Evolutionary conservation across 2,888 invertebrate species (phyloP), one percentile per base, ranked within the genome.

Genomic region (Plagodis pulveraria): DNA sequence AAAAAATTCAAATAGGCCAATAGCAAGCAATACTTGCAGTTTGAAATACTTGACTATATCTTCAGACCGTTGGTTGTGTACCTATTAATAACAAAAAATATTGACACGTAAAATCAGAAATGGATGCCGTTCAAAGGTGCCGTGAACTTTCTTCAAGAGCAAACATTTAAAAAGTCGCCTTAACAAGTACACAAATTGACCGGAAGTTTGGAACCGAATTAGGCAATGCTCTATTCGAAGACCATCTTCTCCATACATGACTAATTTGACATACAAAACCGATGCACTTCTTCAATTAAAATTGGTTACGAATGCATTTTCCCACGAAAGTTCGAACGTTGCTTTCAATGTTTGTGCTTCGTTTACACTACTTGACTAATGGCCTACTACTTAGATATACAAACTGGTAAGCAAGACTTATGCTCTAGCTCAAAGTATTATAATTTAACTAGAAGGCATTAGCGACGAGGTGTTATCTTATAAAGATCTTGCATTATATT

Each of bases 221-320:
- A 56, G 45, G 52, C 42, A 36, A 35, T 45, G 12, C 40, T 52
- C 38, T 46, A 56, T 56, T 64, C 51, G 47, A 56, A 51, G 54
- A 56, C 63, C 22, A 63, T 64, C 8, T 57, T 62, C 50, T 59
- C 10, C 35, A 50, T 57, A 62, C 48, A 49, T 48, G 59, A 58
- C 55, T 56, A 65, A 65, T 64, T 69, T 57, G 56, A 57, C 53
- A 58, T 51, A 62, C 52, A 63, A 62, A 58, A 59, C 56, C 60
- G 60, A 62, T 66, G 63, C 59, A 64, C 64, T 64, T 62, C 60
- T 58, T 65, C 56, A 69, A 70, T 70, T 67, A 69, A 70, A 68
- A 63, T 53, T 52, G 45, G 45, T 64, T 61, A 52, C 58, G 58
- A 62, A 62, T 58, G 58, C 47, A 56, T 53, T 65, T 70, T 70